Percentiles rank a stretch among this genome's conserved stretches.
These are phyloP conservation scores for Dione vanillae DNA, from an alignment of 2,888 invertebrate species.

Conservation along the genomic window DNA sequence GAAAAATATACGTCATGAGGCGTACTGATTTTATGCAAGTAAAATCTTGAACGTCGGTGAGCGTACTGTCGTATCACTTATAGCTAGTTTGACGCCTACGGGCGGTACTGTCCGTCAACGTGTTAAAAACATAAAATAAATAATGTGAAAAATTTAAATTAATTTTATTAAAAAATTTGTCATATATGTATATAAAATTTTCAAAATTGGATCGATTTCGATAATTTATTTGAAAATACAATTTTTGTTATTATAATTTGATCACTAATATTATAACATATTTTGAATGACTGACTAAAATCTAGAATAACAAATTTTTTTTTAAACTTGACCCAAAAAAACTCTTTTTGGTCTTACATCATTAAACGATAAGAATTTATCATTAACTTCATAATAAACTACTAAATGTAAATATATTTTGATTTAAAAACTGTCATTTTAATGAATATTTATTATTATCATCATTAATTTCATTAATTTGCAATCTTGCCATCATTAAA, in stretches of 20 bases:
- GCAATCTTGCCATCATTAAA: slow-evolving; percentile 39
- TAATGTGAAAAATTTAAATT: too few relatives aligned
- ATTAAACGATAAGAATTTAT: slow-evolving; percentile 24
- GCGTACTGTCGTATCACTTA: too few relatives aligned
- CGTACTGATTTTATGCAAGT: too few relatives aligned
- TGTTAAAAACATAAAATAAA: too few relatives aligned
- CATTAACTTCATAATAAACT: slow-evolving; percentile 45
- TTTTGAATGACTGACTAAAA: not conserved
- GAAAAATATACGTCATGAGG: too few relatives aligned
- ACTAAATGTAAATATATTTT: slow-evolving; percentile 16
- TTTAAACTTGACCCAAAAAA: not conserved
- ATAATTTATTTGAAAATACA: too few relatives aligned
- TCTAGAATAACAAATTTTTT: too few relatives aligned
- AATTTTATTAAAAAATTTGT: not conserved
- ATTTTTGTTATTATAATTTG: too few relatives aligned
- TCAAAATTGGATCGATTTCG: too few relatives aligned
- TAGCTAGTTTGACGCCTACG: too few relatives aligned
- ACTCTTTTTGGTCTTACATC: not conserved
- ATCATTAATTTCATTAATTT: slow-evolving; percentile 25
- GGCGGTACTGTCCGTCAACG: too few relatives aligned
- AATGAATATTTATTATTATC: slow-evolving; percentile 27
- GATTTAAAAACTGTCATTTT: slow-evolving; percentile 6
- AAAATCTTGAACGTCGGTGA: too few relatives aligned
- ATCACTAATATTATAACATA: not conserved
- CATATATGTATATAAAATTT: not conserved